These are phyloP conservation scores for Benthosema pterotum DNA, from an alignment of 2,797 vertebrate genomes.

Conservation along the genomic window DNA sequence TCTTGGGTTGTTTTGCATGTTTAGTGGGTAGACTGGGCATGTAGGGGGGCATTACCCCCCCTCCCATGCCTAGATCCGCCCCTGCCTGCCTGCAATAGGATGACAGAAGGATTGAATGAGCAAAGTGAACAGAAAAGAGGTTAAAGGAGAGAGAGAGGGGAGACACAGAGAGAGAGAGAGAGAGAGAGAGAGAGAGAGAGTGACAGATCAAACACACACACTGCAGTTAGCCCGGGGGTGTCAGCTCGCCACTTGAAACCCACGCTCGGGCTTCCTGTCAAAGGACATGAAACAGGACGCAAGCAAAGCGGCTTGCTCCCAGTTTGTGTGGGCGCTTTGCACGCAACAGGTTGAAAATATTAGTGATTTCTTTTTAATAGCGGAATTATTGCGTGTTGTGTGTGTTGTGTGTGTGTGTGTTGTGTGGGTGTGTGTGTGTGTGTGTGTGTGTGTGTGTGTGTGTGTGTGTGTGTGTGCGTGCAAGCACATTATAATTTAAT, in stretches of 20 bases:
- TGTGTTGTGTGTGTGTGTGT: background rate
- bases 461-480: background rate
- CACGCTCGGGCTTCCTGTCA: slow-evolving; percentile 4
- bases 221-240: slow-evolving; percentile 33
- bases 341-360: too few species aligned
- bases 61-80: too few species aligned
- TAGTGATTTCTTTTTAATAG: too few species aligned
- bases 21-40: too few species aligned
- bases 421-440: slow-evolving; percentile 1
- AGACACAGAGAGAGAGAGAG: slow-evolving; percentile 17
- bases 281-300: slow-evolving; percentile 7
- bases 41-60: too few species aligned
- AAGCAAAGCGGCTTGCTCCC: background rate
- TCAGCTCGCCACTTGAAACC: background rate
- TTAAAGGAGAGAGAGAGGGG: slow-evolving; percentile 3
- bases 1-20: too few species aligned
- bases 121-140: slow-evolving; percentile 17
- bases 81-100: slow-evolving; percentile 12
- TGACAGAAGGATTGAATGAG: slow-evolving; percentile 38
- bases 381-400: background rate
- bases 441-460: background rate
- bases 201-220: slow-evolving; percentile 42
- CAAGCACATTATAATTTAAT: too few species aligned
- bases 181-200: background rate
- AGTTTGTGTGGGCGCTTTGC: too few species aligned